phyloP scores from a whole-genome alignment of 2,888 invertebrate genomes.

The Lasioglossum calceatum region DNA sequence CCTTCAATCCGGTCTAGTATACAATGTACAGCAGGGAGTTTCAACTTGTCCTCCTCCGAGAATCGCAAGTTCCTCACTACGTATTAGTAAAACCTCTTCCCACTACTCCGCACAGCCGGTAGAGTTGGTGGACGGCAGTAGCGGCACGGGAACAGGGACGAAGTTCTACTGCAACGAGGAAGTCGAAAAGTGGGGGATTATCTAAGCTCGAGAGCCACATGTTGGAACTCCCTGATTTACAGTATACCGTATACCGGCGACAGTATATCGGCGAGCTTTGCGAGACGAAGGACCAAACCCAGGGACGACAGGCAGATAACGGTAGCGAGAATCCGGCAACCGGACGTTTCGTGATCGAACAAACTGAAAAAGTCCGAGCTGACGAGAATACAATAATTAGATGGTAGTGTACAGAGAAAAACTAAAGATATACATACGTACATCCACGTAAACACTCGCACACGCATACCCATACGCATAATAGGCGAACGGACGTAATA shows the following conservation, averaged over 20 bases:
- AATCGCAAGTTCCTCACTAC: no score
- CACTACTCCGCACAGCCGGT: no score
- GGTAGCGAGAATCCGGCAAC: neutral
- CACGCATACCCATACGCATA: neutral
- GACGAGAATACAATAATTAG: constrained; percentile 41
- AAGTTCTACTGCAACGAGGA: no score
- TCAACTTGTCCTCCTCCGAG: no score
- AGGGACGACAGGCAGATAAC: neutral
- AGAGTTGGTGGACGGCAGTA: no score
- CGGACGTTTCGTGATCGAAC: neutral
- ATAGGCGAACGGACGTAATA: neutral
- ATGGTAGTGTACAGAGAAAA: constrained; percentile 19
- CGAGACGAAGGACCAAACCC: neutral
- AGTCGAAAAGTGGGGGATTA: no score
- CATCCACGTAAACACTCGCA: neutral
- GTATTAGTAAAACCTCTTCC: no score
- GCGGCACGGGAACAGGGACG: no score
- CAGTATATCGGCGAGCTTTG: neutral
- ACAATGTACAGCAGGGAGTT: no score
- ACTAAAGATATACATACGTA: neutral
- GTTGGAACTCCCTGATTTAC: no score
- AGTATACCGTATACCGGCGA: neutral
- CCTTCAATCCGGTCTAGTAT: no score
- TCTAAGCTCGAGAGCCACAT: no score
- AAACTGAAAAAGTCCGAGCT: constrained; percentile 20